Conservation (phyloP, 2,113 vertebrate species). For the Otolemur garnettii region DNA sequence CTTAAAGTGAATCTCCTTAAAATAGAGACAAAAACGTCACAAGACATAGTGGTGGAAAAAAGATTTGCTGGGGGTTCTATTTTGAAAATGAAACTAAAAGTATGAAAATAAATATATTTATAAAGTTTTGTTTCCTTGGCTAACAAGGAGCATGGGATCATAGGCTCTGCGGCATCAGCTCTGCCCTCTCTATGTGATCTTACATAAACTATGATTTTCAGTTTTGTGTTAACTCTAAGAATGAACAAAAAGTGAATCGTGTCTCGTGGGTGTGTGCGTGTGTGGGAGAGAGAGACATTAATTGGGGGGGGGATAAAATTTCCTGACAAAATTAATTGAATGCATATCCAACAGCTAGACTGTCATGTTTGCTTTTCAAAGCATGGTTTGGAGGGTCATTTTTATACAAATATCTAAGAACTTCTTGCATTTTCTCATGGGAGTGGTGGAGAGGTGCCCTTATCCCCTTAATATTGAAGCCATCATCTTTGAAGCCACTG, state of each 20-base stretch:
- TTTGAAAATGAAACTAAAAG: constrained; percentile 22
- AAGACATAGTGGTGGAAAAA: neutral
- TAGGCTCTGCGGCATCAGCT: neutral
- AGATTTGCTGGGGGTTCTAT: neutral
- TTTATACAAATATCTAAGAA: constrained; percentile 4
- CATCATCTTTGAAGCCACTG: neutral
- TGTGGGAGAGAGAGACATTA: neutral
- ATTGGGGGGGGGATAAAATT: neutral
- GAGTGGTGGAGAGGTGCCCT: neutral
- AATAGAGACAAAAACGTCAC: neutral
- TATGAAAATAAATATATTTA: neutral
- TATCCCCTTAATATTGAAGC: constrained; percentile 1
- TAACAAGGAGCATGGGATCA: neutral
- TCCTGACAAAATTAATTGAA: neutral
- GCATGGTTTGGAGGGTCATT: neutral
- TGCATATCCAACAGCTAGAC: neutral
- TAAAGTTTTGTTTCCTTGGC: neutral
- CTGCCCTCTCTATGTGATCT: neutral
- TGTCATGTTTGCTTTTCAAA: constrained; percentile 5
- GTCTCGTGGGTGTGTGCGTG: neutral
- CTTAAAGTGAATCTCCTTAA: neutral
- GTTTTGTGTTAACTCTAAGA: neutral
- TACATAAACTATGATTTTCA: neutral
- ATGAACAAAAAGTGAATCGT: neutral
- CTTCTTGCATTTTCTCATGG: neutral